Base-by-base conservation (phyloP, 2,797 vertebrate species). In the Pangasius macronema region DNA sequence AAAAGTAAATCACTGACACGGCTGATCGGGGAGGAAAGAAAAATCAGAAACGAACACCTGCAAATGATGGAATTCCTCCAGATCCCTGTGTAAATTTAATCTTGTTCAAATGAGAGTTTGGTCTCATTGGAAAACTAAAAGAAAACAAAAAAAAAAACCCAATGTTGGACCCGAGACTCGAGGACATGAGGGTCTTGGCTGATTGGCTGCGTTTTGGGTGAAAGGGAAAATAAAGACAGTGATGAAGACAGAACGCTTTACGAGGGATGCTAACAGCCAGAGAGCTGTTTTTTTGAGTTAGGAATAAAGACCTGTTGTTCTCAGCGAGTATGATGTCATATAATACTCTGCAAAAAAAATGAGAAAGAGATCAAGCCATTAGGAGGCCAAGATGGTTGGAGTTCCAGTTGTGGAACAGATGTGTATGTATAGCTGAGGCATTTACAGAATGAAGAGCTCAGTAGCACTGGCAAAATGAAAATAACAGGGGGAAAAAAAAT, bases 381-480 rank as follows among this genome's bases (percentile, higher is more conserved):
- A 42, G 3, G 55, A 42, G 57, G 57, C 57, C 55, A 80, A 39
- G 22, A 59, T 14, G 77, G 77, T 42, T 65, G 14, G 59, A 49
- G 80, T 42, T 42, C 24, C 13, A 59, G 51, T 84, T 72, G 83
- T 46, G 55, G 27, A 82, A 46, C 68, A 73, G 83, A 73, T 82
- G 81, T 49, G 39, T 11, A 27, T 61, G n/a, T 30, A 27, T 76
- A 24, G 22, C 10, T 13, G 49, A 77, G 75, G 49, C 49, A 55
- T 55, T 55, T 33, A 20, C 51, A 79, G 51, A 55, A 10, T 53
- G 75, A 53, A 53, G 49, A 55, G 49, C n/a, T 59, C 55, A 42
- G 53, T 59, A 59, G 67, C 85, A 46, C 51, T 30, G 77, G 55
- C n/a, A 57, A 65, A 87, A 39, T 63, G 20, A 82, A 46, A 81